Percentiles rank a stretch among this genome's conserved stretches.
Evolutionary conservation across 2,797 vertebrate genomes (phyloP).

Genomic region (Acestrorhynchus altus): DNA sequence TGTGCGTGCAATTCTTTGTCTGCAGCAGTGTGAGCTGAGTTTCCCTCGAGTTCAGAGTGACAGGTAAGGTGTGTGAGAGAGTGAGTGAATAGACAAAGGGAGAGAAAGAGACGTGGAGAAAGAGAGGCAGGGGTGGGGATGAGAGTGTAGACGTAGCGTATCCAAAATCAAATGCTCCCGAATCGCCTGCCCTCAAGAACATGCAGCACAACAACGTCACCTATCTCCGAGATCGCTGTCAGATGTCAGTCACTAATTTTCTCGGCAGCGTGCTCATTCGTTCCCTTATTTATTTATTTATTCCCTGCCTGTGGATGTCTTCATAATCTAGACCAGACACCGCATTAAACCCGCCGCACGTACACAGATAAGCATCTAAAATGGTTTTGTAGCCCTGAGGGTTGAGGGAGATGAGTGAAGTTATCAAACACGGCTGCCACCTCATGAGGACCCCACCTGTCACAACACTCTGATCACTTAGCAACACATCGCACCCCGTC

Average conservation of each 20-base stretch:
- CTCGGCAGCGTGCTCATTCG: slow-evolving; percentile 2
- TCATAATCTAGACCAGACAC: slow-evolving; percentile 58
- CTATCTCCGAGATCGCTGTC: slow-evolving; percentile 57
- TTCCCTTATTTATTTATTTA: background rate
- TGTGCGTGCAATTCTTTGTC: slow-evolving; percentile 52
- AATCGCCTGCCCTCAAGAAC: slow-evolving; percentile 31
- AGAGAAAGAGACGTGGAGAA: slow-evolving; percentile 22
- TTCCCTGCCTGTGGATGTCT: slow-evolving; percentile 52
- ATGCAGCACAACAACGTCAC: slow-evolving; percentile 18
- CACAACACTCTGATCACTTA: slow-evolving; percentile 53
- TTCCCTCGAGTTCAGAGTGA: slow-evolving; percentile 51
- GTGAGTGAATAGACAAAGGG: slow-evolving; percentile 43
- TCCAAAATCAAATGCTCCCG: slow-evolving; percentile 12
- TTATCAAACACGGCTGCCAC: slow-evolving; percentile 61
- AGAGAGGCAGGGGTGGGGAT: slow-evolving; percentile 4
- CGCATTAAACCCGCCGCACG: slow-evolving; percentile 58
- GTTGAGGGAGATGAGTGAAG: slow-evolving; percentile 58
- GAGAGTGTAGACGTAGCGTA: slow-evolving; percentile 23
- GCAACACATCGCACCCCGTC: slow-evolving; percentile 34
- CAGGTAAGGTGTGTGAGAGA: slow-evolving; percentile 52
- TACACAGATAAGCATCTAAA: slow-evolving; percentile 59
- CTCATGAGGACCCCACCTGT: slow-evolving; percentile 58
- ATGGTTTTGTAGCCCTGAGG: slow-evolving; percentile 64
- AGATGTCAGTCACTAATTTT: slow-evolving; percentile 63
- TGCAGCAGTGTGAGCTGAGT: slow-evolving; percentile 39